Percentiles rank a stretch among this genome's conserved stretches.
These are phyloP conservation scores for Boulengeromyrus knoepffleri DNA, from an alignment of 2,113 vertebrate genomes.

Conservation along the genomic window DNA sequence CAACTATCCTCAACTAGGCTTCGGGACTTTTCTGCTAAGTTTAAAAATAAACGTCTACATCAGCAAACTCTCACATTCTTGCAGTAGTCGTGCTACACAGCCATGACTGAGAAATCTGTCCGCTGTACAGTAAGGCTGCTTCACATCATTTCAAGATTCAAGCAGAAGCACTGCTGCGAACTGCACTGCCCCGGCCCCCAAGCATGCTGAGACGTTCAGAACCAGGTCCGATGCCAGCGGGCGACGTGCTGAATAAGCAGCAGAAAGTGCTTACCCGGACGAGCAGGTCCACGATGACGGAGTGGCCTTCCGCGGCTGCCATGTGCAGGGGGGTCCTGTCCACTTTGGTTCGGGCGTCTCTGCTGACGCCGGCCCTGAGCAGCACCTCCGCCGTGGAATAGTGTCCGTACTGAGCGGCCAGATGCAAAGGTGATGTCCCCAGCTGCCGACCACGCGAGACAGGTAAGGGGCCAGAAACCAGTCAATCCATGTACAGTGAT, in stretches of 20 bases:
- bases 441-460: slow-evolving; percentile 53
- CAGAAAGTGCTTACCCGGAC: slow-evolving; percentile 61
- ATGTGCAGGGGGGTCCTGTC: slow-evolving; percentile 87
- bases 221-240: neutral
- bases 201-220: neutral
- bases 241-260: neutral
- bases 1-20: neutral
- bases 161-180: neutral
- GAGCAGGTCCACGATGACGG: slow-evolving; percentile 76
- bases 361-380: slow-evolving; percentile 80
- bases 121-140: neutral
- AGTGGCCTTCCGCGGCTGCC: slow-evolving; percentile 81
- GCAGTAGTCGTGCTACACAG: neutral
- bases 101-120: neutral
- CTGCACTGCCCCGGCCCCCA: neutral
- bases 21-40: neutral
- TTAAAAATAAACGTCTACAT: neutral
- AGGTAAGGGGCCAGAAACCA: neutral
- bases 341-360: slow-evolving; percentile 88
- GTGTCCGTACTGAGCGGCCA: slow-evolving; percentile 84
- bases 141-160: neutral
- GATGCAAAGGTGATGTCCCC: slow-evolving; percentile 82
- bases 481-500: neutral
- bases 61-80: neutral
- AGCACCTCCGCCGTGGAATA: slow-evolving; percentile 86